Percentiles rank a stretch among this genome's conserved stretches.
Evolutionary conservation across 2,797 vertebrate species (phyloP).

Genomic region (Gobionotothen gibberifrons): DNA sequence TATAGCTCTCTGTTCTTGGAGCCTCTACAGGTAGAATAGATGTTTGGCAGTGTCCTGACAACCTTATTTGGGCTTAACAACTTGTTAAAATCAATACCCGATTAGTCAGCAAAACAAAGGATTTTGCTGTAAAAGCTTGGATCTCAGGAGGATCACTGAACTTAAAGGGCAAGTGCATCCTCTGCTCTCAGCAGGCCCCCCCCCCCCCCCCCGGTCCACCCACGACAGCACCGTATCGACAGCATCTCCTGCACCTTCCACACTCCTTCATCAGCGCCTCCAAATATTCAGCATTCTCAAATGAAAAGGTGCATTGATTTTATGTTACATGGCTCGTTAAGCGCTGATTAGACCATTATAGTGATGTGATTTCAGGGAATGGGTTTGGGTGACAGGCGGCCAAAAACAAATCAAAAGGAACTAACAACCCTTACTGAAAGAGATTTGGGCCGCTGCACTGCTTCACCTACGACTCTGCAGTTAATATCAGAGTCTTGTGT

Average conservation of each 20-base stretch:
- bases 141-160: slow-evolving; percentile 70
- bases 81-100: slow-evolving; percentile 81
- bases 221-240: slow-evolving; percentile 67
- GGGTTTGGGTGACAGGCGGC: slow-evolving; percentile 76
- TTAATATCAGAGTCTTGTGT: slow-evolving; percentile 39
- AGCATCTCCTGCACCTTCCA: slow-evolving; percentile 57
- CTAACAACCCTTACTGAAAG: slow-evolving; percentile 70
- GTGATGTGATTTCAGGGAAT: slow-evolving; percentile 82
- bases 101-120: slow-evolving; percentile 86
- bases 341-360: slow-evolving; percentile 85
- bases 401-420: slow-evolving; percentile 76
- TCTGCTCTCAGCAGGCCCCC: slow-evolving; percentile 53
- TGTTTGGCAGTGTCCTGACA: slow-evolving; percentile 70
- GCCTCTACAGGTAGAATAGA: slow-evolving; percentile 59
- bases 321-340: slow-evolving; percentile 83
- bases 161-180: slow-evolving; percentile 65
- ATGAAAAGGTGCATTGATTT: slow-evolving; percentile 82
- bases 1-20: slow-evolving; percentile 38
- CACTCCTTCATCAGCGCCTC: slow-evolving; percentile 69
- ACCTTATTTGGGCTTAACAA: slow-evolving; percentile 78
- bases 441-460: slow-evolving; percentile 65
- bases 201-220: slow-evolving; percentile 34
- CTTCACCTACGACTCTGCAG: slow-evolving; percentile 54
- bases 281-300: slow-evolving; percentile 79
- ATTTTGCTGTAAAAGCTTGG: slow-evolving; percentile 81